These are phyloP conservation scores for Erpornis zantholeuca DNA, from an alignment of 2,113 vertebrate genomes.

Conservation along the genomic window DNA sequence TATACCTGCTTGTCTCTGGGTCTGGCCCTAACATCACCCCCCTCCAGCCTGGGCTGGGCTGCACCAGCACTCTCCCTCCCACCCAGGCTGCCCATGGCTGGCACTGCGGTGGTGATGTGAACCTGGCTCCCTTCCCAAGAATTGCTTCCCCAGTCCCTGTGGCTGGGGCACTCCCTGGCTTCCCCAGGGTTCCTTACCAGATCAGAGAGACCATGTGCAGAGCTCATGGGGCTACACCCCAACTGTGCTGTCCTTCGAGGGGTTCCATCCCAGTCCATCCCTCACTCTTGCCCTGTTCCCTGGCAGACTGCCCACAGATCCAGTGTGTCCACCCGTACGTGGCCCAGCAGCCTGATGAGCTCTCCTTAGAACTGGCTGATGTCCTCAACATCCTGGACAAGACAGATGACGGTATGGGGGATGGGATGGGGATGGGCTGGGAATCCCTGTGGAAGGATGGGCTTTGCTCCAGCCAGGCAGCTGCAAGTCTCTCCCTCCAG, in stretches of 20 bases:
- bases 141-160: rapidly evolving
- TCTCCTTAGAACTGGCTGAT: slow-evolving; percentile 93
- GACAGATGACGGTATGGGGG: slow-evolving; percentile 84
- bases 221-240: rapidly evolving
- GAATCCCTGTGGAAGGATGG: neutral
- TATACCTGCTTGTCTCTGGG: neutral
- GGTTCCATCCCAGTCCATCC: neutral
- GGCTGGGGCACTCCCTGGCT: neutral
- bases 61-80: neutral
- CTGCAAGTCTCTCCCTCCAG: neutral
- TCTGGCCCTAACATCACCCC: neutral
- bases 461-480: neutral
- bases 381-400: slow-evolving; percentile 90
- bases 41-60: neutral
- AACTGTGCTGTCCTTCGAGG: rapidly evolving
- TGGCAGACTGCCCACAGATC: slow-evolving; percentile 90
- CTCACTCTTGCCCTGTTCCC: neutral
- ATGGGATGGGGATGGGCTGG: neutral
- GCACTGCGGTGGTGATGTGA: rapidly evolving
- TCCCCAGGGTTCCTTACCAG: neutral
- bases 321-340: slow-evolving; percentile 94
- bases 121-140: neutral
- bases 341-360: slow-evolving; percentile 92
- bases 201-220: neutral
- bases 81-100: neutral